Base-by-base conservation (phyloP, 2,113 vertebrate species). In the Oncorhynchus clarkii region DNA sequence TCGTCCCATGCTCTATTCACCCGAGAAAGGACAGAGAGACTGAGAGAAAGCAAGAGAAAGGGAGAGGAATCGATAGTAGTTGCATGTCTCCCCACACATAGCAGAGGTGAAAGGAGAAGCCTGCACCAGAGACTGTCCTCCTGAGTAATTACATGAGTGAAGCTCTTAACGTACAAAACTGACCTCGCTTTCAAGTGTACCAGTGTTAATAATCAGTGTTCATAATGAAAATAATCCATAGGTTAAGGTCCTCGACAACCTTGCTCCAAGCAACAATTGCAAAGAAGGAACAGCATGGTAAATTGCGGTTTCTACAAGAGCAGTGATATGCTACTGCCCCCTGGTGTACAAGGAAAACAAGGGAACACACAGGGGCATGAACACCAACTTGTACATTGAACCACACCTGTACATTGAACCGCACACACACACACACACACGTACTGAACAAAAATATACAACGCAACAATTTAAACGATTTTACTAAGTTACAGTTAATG, bases 201-300 rank as follows among this genome's bases (percentile, higher is more conserved):
- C 80, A 24, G 69, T 89, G 87, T 87, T 86, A 77, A 89, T 90
- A 86, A 85, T 86, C 85, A 84, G 82, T n/a, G 68, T 84, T 88
- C 84, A 90, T 83, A 87, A 90, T 86, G 87, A 89, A 88, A 82
- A 88, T 74, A 84, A 89, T 89, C 89, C 87, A 91, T 83, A 91
- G 88, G 91, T 91, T 92, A 85, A 87, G 86, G 89, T 92, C 88
- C 80, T 82, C 81, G 67, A 82, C 85, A 88, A 90, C 88, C 88
- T 87, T 87, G 81, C 84, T 88, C 74, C 82, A 79, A 89, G 85
- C 84, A 82, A 82, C 73, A 80, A 77, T 39, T 34, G 72, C 74
- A 12, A 59, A 31, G 78, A 75, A 13, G 31, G 16, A n/a, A 34
- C 79, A 70, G 80, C 54, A 71, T 6, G 24, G 69, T 34, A 20